Conservation (phyloP, 1,140 invertebrate species). For the Hermetia illucens region DNA sequence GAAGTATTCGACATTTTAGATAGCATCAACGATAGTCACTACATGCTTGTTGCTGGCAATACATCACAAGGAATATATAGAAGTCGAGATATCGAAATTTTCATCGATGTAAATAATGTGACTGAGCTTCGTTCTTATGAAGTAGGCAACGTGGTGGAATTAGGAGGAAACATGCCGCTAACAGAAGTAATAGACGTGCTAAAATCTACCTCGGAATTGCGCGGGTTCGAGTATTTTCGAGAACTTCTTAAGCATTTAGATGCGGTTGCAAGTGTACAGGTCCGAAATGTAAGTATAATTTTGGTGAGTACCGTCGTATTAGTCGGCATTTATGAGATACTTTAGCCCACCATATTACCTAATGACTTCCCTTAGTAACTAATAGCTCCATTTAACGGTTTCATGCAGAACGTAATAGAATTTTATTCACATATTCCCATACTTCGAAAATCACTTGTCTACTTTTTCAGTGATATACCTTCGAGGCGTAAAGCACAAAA, state of each 20-base stretch:
- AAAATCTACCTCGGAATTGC: constrained; percentile 18
- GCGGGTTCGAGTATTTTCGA: constrained; percentile 2
- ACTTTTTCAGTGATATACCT: too few species aligned
- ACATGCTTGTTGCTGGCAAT: constrained; percentile 46
- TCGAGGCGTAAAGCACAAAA: too few species aligned
- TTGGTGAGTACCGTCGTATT: too few species aligned
- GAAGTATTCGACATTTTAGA: constrained; percentile 38
- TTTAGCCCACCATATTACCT: too few species aligned
- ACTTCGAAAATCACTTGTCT: too few species aligned
- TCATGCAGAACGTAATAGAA: too few species aligned
- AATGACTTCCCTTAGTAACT: too few species aligned
- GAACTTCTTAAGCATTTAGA: constrained; percentile 39
- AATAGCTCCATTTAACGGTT: too few species aligned
- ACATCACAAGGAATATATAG: constrained; percentile 49
- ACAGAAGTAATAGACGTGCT: constrained; percentile 40
- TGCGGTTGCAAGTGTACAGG: constrained; percentile 48
- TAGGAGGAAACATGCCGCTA: constrained; percentile 41
- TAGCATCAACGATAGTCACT: constrained; percentile 31
- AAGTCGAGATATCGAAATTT: constrained; percentile 33
- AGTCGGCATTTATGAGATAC: too few species aligned
- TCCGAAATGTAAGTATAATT: constrained; percentile 38
- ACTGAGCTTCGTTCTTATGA: constrained; percentile 38
- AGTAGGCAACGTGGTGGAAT: constrained; percentile 25
- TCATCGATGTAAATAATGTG: constrained; percentile 54
- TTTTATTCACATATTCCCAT: too few species aligned